A percentile compares a stretch with the other conserved stretches of the same genome.
Evolutionary conservation across 2,888 invertebrate species (phyloP).

Genomic region (Dynastes grantii): DNA sequence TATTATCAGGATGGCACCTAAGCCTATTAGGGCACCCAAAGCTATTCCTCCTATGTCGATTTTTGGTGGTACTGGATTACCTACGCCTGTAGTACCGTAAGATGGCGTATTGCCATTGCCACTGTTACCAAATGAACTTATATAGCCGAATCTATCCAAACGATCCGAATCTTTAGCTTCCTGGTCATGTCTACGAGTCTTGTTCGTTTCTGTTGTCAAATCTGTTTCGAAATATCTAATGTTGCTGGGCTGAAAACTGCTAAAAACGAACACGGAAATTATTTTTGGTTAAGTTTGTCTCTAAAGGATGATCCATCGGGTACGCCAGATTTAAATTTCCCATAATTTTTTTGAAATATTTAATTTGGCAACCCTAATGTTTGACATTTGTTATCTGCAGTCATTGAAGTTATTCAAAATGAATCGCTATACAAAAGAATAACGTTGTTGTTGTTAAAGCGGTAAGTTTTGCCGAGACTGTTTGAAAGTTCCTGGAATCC

Average conservation of each 20-base stretch:
- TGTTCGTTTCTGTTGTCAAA: constrained; percentile 53
- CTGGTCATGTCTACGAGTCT: constrained; percentile 59
- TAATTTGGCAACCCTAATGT: no score
- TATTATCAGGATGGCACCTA: constrained; percentile 85
- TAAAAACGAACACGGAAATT: background rate
- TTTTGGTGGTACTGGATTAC: constrained; percentile 81
- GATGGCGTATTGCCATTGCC: constrained; percentile 61
- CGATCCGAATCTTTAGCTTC: constrained; percentile 66
- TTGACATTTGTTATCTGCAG: no score
- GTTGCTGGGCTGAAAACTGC: constrained; percentile 70
- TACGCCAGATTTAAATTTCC: no score
- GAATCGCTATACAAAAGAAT: no score
- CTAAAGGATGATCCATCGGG: background rate
- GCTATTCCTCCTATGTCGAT: constrained; percentile 88
- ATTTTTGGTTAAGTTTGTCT: background rate
- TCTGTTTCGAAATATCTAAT: constrained; percentile 67
- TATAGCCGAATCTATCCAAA: constrained; percentile 73
- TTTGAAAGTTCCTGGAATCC: no score
- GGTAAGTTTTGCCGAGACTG: no score
- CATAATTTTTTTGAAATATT: no score
- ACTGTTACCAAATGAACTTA: constrained; percentile 73
- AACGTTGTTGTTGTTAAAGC: no score
- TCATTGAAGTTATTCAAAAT: no score
- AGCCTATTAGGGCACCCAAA: constrained; percentile 85
- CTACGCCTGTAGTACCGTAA: constrained; percentile 68